Base-by-base conservation (phyloP, 2,888 invertebrate genomes). In the Unio delphinus region DNA sequence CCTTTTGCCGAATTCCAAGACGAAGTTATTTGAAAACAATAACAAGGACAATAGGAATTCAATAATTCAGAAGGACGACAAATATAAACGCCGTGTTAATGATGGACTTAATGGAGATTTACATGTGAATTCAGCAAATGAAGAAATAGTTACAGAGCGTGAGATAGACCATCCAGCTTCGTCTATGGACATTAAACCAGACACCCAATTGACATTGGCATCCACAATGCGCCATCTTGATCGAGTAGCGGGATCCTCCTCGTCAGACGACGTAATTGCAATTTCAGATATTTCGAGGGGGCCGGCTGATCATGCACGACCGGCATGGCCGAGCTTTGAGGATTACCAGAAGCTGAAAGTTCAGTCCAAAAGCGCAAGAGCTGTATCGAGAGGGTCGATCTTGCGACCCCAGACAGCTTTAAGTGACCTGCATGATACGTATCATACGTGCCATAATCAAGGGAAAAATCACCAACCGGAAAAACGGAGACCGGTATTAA, bases 211-310 rank as follows among this genome's bases (percentile, higher is more conserved):
- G 61, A 76, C 79, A 17, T 18, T 76, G 4, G 73, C 72, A 6
- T 73, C 74, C 28, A 79, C 79, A 1, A 71, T 76, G 69, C 64
- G 73, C 45, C 73, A 78, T 20, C 63, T 76, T 45, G 78, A 78
- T 54, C 58, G 71, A 7, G 72, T 70, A 11, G 55, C 73, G 15
- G 67, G 69, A 69, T 67, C 74, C 7, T 72, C 76, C 0, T 68
- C 70, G 6, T 72, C 74, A 4, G 74, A 73, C 5, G 76, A 79
- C 58, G 34, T 77, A 6, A 62, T 68, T 61, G 75, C 75, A 58
- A 34, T 77, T 17, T 66, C 74, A 5, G 73, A 73, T 58, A 73
- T 66, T n/a, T 71, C 73, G 23, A 75, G 64, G 66, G 61, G 54
- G n/a, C 11, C 45, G 15, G 59, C 68, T 18, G 8, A 30, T 20